A percentile compares a stretch with the other conserved stretches of the same genome.
Evolutionary conservation across 2,797 vertebrate species (phyloP).

Genomic region (Lepilemur ruficaudatus): DNA sequence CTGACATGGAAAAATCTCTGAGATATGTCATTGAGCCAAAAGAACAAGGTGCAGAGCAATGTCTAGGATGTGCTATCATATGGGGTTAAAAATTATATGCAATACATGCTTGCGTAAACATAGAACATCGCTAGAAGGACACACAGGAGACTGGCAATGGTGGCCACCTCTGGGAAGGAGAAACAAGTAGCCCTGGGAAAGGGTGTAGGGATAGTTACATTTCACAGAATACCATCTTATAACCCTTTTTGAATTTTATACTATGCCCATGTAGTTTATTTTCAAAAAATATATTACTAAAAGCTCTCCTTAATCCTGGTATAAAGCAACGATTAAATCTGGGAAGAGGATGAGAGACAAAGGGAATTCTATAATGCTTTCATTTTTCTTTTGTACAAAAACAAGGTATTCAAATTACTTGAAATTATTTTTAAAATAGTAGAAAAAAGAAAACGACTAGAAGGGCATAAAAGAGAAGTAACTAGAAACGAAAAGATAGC

Average conservation of each 20-base stretch:
- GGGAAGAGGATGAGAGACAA: not conserved
- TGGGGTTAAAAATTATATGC: not conserved
- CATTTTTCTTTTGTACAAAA: not conserved
- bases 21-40: constrained; percentile 17
- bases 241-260: not conserved
- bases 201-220: not conserved
- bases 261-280: not conserved
- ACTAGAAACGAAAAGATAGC: not conserved
- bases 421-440: not conserved
- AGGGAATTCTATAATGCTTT: not conserved
- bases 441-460: not conserved
- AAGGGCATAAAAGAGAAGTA: not conserved
- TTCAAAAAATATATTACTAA: not conserved
- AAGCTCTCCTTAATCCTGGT: not conserved
- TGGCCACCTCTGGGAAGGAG: not conserved
- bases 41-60: not conserved
- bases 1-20: not conserved
- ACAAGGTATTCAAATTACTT: constrained; percentile 10
- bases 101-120: not conserved
- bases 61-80: not conserved
- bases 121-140: not conserved
- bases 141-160: not conserved
- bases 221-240: not conserved
- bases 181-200: not conserved
- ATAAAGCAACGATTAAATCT: not conserved